Evolutionary conservation across 1,140 invertebrate genomes (phyloP), one percentile per base, ranked within the genome.

Genomic region (Zaprionus vittiger): DNA sequence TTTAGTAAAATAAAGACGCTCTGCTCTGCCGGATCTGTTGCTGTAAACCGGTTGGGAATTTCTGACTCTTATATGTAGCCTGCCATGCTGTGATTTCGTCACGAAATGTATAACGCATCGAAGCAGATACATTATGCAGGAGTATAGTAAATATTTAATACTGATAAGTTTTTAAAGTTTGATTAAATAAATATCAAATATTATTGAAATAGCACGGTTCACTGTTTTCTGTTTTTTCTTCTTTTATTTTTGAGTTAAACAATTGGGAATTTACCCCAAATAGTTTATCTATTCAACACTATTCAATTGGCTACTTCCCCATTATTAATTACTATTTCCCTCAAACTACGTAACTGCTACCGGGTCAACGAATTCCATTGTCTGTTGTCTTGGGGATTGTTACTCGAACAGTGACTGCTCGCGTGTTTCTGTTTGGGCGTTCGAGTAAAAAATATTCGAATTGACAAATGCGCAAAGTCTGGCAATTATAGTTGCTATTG

Each of bases 361-460:
- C 54, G 64, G 64, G 64, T 66, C 64, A 66, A 66, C 34, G 64
- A 54, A 66, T 66, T 41, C 34, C 54, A 56, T 65, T 65, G 62
- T 55, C 20, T 55, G 22, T 15, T 41, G 12, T 11, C 34, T 66
- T 56, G 37, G 20, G 3, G 24, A 31, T 31, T 56, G 24, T 28
- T 31, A 56, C 26, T 31, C 54, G 54, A 5, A 55, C 22, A 55
- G 5, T 55, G 54, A 49, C 14, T 24, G 41, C 56, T 67, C 44
- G 54, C 20, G 64, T 28, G 37, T 44, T 44, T 28, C 38, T 67
- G 65, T 49, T 67, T 55, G 38, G 65, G 38, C 55, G 55, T 67
- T 67, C 24, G 24, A 67, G 65, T 47, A 22, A 59, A 59, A 34
- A 37, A 34, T 41, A 59, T 55, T 26, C 5, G 11, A 38, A 24